These are phyloP conservation scores for Neotoma lepida DNA, from an alignment of 2,113 vertebrate species.

Conservation along the genomic window DNA sequence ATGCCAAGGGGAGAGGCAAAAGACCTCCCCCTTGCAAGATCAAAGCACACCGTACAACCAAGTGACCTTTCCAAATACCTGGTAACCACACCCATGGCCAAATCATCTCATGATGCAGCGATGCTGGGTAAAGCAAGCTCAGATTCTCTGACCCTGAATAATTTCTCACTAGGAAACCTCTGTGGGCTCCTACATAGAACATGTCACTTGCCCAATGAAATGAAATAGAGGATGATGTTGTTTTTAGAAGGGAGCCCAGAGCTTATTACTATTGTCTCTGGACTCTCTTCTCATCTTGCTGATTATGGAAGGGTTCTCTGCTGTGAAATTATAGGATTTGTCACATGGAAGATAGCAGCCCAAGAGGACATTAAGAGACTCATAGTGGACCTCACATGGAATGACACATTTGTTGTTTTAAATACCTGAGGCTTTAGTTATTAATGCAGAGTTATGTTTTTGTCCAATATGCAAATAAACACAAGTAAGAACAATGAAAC, in stretches of 20 bases:
- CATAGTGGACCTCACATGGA: background rate
- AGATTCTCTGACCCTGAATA: too few relatives aligned
- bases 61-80: too few relatives aligned
- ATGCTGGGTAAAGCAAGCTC: too few relatives aligned
- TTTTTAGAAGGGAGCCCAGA: background rate
- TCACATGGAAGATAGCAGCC: background rate
- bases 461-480: background rate
- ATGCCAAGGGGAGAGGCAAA: too few relatives aligned
- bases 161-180: too few relatives aligned
- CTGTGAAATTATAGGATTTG: background rate
- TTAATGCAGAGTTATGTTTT: background rate
- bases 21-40: too few relatives aligned
- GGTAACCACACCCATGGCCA: too few relatives aligned
- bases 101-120: too few relatives aligned
- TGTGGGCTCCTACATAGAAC: background rate
- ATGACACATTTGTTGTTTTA: conserved; percentile 22
- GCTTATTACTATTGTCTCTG: background rate
- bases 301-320: background rate
- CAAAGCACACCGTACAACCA: too few relatives aligned
- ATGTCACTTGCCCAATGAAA: background rate
- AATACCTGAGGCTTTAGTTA: conserved; percentile 31
- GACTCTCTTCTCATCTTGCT: background rate
- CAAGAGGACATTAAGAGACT: background rate
- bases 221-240: background rate
- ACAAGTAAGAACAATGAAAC: background rate